Evolutionary conservation across 2,888 invertebrate species (phyloP), one percentile per base, ranked within the genome.

Genomic region (Lithodes maja): DNA sequence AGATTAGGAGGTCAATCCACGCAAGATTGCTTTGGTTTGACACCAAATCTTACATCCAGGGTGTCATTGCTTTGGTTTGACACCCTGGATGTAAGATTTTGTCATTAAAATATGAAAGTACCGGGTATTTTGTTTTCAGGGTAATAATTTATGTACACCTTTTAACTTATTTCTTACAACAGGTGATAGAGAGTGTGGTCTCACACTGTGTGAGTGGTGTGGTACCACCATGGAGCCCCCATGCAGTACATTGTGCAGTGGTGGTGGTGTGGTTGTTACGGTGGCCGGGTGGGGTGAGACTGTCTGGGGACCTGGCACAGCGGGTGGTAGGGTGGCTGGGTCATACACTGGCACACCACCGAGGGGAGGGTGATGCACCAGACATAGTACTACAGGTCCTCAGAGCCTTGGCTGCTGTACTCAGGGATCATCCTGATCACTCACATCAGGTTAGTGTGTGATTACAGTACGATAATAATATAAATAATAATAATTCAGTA

Each of bases 111-210:
- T 7, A 7, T 61, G 12, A 61, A 61, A 61, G 61, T 61, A 7
- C 7, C 61, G 12, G 61, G 5, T 61, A 7, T 12, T 61, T 5
- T 61, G 12, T 61, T 61, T 7, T 12, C 12, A 61, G 61, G 61
- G 61, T 12, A 61, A 7, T 5, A 61, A 61, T 5, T 61, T 12
- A 12, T 7, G 61, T 61, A 61, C 61, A 61, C 33, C 74, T 74
- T 12, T n/a, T 7, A 74, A 74, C 12, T 61, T 7, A 7, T 61
- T 7, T 12, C 61, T 7, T 61, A 61, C 53, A 71, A n/a, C 85
- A 89, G 88, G 85, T 81, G 69, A 71, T 89, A 80, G 85, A 85
- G 50, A 49, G 33, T 1, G n/a, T 89, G 68, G 75, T 89, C 9
- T 80, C 74, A 12, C 84, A 89, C 5, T 85, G 84, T 52, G 79